These are phyloP conservation scores for Muschampia plurimacula DNA, from an alignment of 2,888 invertebrate genomes.

Conservation along the genomic window DNA sequence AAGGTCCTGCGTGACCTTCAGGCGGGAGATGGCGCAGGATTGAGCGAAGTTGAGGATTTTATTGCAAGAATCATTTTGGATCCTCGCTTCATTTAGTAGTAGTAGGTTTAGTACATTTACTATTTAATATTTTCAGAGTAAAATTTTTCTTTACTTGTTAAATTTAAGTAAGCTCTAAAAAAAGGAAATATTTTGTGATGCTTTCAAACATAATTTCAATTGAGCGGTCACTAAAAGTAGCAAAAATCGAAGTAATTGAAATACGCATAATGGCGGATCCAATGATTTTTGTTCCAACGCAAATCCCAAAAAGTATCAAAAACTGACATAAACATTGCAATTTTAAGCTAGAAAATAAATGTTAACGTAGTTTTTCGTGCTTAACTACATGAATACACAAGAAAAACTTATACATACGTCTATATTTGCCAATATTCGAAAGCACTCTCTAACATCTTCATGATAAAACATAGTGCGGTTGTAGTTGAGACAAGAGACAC, in stretches of 20 bases:
- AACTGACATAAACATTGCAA: constrained; percentile 50
- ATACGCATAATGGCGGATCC: constrained; percentile 62
- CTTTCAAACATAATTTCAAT: background rate
- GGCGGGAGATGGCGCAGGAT: too few species aligned
- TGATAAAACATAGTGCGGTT: constrained; percentile 73
- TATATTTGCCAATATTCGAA: constrained; percentile 68
- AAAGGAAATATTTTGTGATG: too few species aligned
- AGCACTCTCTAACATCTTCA: constrained; percentile 65
- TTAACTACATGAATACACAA: background rate
- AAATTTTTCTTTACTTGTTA: too few species aligned
- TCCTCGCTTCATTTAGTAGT: too few species aligned
- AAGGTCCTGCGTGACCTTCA: too few species aligned
- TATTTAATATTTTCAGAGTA: too few species aligned
- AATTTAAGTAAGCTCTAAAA: too few species aligned
- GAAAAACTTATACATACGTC: constrained; percentile 63
- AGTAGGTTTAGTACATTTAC: too few species aligned
- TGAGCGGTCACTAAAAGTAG: background rate
- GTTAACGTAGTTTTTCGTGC: background rate
- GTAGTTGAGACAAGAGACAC: constrained; percentile 77
- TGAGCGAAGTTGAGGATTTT: too few species aligned
- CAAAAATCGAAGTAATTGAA: constrained; percentile 10
- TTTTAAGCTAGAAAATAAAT: background rate
- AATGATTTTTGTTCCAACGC: constrained; percentile 72
- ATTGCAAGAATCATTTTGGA: too few species aligned
- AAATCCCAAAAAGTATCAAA: constrained; percentile 48